Evolutionary conservation across 1,140 invertebrate species (phyloP), one percentile per base, ranked within the genome.

Genomic region (Hydropsyche tenuis): DNA sequence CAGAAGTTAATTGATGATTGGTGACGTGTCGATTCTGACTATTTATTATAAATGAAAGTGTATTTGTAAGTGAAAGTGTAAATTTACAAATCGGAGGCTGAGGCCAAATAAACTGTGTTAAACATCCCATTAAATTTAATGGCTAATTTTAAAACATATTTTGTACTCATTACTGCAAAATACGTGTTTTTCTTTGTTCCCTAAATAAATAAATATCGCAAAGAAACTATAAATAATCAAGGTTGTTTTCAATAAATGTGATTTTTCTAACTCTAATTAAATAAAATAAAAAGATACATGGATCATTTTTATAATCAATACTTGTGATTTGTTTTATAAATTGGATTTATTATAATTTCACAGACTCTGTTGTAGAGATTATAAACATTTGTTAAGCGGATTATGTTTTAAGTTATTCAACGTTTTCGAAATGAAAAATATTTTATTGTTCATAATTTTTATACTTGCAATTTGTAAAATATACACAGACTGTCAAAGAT

Each of bases 401-500:
- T 22, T 77, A 77, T 71, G 70, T 74, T 77, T 77, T 77, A 77
- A 77, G 76, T 77, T 77, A 77, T 77, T 77, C 76, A 77, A 77
- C 72, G 75, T 77, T 74, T 76, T 77, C 73, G 73, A 77, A 72
- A 77, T 74, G 69, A 71, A 66, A 73, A 73, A 73, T 77, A 77
- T 74, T 77, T 77, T 77, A 77, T 73, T 77, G 76, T 77, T 77
- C 68, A 73, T 76, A 53, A 73, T 73, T 70, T 66, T 74, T 56
- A 65, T 66, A 75, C 56, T 53, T 70, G 72, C 48, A 76, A 72
- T 51, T 60, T 66, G 56, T 73, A 70, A 72, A 56, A 46, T 64
- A 53, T 42, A 27, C 16, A 51, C 63, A 63, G 64, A 42, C 30
- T 37, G 30, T 14, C 9, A 23, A 9, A 25, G n/a, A 25, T 60